Evolutionary conservation across 2,797 vertebrate genomes (phyloP).

Genomic region (Pangasius larnaudii): DNA sequence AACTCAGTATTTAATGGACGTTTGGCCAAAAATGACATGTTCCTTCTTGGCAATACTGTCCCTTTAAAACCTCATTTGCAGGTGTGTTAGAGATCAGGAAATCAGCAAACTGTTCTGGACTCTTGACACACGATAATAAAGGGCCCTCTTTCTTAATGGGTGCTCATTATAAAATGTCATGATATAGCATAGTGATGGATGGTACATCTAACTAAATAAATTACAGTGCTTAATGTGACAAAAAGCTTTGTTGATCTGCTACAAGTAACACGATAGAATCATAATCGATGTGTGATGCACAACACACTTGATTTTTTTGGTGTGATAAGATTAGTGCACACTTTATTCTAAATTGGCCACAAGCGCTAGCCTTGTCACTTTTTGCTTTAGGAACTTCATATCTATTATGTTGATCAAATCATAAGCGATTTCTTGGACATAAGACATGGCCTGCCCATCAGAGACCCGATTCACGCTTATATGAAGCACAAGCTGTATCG

Average conservation of each 20-base stretch:
- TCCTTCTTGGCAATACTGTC: neutral
- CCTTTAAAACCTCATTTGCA: slow-evolving; percentile 2
- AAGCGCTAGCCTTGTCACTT: slow-evolving; percentile 2
- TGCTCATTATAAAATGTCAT: slow-evolving; percentile 37
- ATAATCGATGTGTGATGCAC: slow-evolving; percentile 24
- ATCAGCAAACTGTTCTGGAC: slow-evolving; percentile 31
- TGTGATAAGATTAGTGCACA: slow-evolving; percentile 10
- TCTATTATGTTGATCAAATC: neutral
- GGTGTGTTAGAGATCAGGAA: slow-evolving; percentile 44
- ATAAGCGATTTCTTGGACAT: neutral
- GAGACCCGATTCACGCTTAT: neutral
- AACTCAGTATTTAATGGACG: neutral
- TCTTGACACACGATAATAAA: slow-evolving; percentile 34
- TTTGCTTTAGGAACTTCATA: slow-evolving; percentile 2
- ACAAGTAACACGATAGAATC: slow-evolving; percentile 24
- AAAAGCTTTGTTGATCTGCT: slow-evolving; percentile 29
- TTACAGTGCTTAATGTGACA: slow-evolving; percentile 31
- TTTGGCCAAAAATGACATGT: neutral
- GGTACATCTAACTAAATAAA: slow-evolving; percentile 38
- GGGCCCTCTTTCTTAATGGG: slow-evolving; percentile 20
- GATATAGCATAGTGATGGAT: slow-evolving; percentile 13
- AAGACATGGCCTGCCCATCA: slow-evolving; percentile 9
- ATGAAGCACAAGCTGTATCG: slow-evolving; percentile 21
- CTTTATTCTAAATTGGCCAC: slow-evolving; percentile 1
- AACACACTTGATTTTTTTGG: slow-evolving; percentile 23